These are phyloP conservation scores for Yasuhikotakia modesta DNA, from an alignment of 2,797 vertebrate species.

Conservation along the genomic window DNA sequence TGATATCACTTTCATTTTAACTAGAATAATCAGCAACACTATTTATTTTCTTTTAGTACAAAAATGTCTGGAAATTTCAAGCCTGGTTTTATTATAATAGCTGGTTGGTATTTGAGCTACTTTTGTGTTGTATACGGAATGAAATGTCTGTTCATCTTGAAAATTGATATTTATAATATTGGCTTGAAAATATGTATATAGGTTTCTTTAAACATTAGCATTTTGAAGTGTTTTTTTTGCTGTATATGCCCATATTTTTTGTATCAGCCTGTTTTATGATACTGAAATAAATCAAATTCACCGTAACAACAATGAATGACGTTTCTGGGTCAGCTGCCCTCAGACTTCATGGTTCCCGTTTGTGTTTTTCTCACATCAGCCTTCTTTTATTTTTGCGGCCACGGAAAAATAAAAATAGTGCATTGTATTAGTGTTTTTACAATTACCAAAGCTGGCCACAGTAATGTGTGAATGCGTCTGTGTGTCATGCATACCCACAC, in stretches of 20 bases:
- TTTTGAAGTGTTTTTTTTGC: neutral
- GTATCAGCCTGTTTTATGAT: neutral
- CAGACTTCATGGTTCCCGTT: slow-evolving; percentile 39
- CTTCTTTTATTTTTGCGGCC: slow-evolving; percentile 39
- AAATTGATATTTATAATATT: neutral
- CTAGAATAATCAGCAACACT: neutral
- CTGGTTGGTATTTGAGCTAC: neutral
- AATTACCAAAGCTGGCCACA: slow-evolving; percentile 45
- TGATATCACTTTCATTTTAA: neutral
- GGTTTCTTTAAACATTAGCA: no score
- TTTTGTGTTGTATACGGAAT: neutral
- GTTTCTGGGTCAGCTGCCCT: slow-evolving; percentile 35
- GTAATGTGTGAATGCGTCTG: slow-evolving; percentile 57
- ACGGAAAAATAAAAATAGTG: slow-evolving; percentile 53
- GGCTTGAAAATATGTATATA: neutral
- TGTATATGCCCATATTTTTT: neutral
- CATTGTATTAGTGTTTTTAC: slow-evolving; percentile 56
- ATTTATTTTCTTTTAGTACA: neutral
- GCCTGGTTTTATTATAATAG: neutral
- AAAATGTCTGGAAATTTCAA: neutral
- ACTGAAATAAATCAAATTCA: slow-evolving; percentile 3
- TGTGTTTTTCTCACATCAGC: slow-evolving; percentile 11
- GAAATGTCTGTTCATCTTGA: neutral
- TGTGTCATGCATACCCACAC: slow-evolving; percentile 33
- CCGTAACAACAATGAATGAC: slow-evolving; percentile 39